phyloP scores from a whole-genome alignment of 2,888 invertebrate genomes.

The Amphiduros pacificus region DNA sequence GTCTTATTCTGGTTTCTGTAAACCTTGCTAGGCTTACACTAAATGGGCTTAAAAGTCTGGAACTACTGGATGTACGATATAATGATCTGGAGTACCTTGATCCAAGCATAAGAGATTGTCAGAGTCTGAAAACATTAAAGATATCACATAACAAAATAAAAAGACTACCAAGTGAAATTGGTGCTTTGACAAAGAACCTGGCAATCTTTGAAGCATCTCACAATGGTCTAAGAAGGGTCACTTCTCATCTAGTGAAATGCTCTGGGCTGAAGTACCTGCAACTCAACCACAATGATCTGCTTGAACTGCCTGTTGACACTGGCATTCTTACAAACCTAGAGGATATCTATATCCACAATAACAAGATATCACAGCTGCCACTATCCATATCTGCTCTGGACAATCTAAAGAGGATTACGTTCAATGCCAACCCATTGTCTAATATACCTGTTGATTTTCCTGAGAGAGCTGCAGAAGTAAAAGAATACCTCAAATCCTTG shows the following conservation, averaged over 20 bases:
- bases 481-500: slow-evolving; percentile 27
- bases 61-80: slow-evolving; percentile 27
- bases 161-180: slow-evolving; percentile 22
- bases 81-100: slow-evolving; percentile 27
- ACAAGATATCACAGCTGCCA: slow-evolving; percentile 27
- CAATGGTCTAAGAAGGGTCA: slow-evolving; percentile 22
- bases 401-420: slow-evolving; percentile 21
- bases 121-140: slow-evolving; percentile 21
- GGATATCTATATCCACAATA: slow-evolving; percentile 23
- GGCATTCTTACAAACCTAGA: slow-evolving; percentile 24
- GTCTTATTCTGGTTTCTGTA: slow-evolving; percentile 28
- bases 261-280: slow-evolving; percentile 13
- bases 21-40: slow-evolving; percentile 17
- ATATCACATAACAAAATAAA: slow-evolving; percentile 25
- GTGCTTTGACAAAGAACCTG: slow-evolving; percentile 17
- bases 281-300: slow-evolving; percentile 25
- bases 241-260: slow-evolving; percentile 19
- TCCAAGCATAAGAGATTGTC: slow-evolving; percentile 16
- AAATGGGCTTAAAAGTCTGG: slow-evolving; percentile 19
- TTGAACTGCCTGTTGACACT: slow-evolving; percentile 27
- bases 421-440: slow-evolving; percentile 29
- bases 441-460: slow-evolving; percentile 33
- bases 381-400: slow-evolving; percentile 24
- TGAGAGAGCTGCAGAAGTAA: slow-evolving; percentile 24
- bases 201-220: slow-evolving; percentile 19